Evolutionary conservation across 2,797 vertebrate genomes (phyloP), one percentile per base, ranked within the genome.

Genomic region (Rhabdophis nuchalis): DNA sequence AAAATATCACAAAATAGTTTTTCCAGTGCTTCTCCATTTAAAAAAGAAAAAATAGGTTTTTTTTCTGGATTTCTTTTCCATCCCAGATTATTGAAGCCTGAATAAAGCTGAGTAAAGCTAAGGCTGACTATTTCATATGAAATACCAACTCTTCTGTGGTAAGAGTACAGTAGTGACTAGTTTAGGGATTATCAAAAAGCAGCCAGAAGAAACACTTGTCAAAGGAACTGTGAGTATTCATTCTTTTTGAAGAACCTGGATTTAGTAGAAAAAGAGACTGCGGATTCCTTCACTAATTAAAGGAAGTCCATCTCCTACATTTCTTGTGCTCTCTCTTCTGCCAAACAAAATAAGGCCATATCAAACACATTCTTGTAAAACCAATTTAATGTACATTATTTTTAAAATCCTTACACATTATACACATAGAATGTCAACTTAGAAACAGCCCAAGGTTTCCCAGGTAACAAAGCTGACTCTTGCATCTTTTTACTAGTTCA

Each of bases 351-450:
- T 82, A 95, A 91, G 89, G 60, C 93, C 46, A 94, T 82, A 93
- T 93, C 53, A 0, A 0, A 0, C 58, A 92, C 11, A 36, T 85
- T 53, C 93, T 95, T 96, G 96, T 97, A 97, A 97, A 97, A 97
- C 97, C 96, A 97, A 97, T 98, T 97, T 92, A 94, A 97, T 97
- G 97, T 97, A 98, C 96, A 97, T 97, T 96, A 20, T 46, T 94
- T 97, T 97, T 95, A 95, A 92, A 92, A 96, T 96, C 95, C 97
- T 96, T 97, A 98, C 97, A 97, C 97, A 97, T 96, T 97, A 97
- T 95, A 96, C 96, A 97, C 88, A 94, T 95, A 97, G 97, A 94
- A 96, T 95, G 96, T 93, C 96, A 97, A 93, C 95, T 97, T 93
- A 95, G 96, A 97, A 97, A 96, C 90, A 94, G 95, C 94, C 88